Evolutionary conservation across 2,888 invertebrate species (phyloP), one percentile per base, ranked within the genome.

Genomic region (Xylota sylvarum): DNA sequence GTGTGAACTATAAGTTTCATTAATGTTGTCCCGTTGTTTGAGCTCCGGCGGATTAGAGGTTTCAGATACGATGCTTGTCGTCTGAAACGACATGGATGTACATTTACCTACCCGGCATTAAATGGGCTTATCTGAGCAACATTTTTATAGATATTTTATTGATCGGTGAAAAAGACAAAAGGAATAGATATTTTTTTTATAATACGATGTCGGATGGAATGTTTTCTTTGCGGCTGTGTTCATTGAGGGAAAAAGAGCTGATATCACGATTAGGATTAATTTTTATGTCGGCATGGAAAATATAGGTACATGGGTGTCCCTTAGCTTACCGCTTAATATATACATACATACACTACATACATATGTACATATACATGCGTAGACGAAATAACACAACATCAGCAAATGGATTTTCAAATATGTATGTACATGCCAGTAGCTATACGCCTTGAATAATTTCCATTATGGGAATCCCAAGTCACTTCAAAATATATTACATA

Each of bases 1-100:
- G 58, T 79, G 83, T 87, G 70, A 87, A 74, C 69, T 64, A 83
- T 73, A 78, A 83, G 83, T 83, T 87, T 83, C 78, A 74, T 86
- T 86, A 83, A 83, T 86, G 77, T 72, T 72, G 64, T 58, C 32
- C 56, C 60, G 55, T 56, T 86, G 86, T 73, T 82, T 77, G 72
- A 69, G 23, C 67, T 77, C 69, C 77, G 67, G 23, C 60, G 86
- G 82, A 86, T 86, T 86, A 86, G 82, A 77, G 65, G 48, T 50
- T 64, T 69, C 40, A 40, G 9, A 60, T 65, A 35, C 43, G 55
- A 62, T 72, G 64, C 43, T 83, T 79, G 83, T 65, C 69, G 37
- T 80, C 70, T 70, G 70, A 19, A 72, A 52, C 23, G 76, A 81
- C 72, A 77, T 60, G 37, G 19, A 43, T 60, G 50, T 80, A 76